A percentile compares a stretch with the other conserved stretches of the same genome.
Conservation (phyloP, 2,797 vertebrate species). For the Sebastolobus alascanus region DNA sequence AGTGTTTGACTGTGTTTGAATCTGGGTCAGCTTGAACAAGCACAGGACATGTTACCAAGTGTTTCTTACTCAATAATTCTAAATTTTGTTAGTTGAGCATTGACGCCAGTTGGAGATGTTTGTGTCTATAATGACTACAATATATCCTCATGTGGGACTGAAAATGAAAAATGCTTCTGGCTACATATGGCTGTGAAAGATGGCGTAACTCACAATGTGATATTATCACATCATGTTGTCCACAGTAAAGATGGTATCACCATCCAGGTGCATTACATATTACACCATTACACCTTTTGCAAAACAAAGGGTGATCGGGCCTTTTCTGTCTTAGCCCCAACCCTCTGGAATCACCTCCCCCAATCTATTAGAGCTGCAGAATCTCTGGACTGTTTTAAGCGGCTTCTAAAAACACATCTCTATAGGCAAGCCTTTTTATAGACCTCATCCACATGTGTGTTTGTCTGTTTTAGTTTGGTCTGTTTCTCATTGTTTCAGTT, state of each 20-base stretch:
- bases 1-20: constrained; percentile 12
- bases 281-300: too few relatives aligned
- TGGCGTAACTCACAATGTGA: background rate
- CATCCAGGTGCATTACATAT: background rate
- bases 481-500: too few relatives aligned
- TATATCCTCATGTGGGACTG: background rate
- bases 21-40: constrained; percentile 10
- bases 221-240: background rate
- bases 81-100: background rate
- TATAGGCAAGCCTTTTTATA: too few relatives aligned
- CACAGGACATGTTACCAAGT: background rate
- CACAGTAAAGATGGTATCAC: background rate
- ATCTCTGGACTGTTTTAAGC: too few relatives aligned
- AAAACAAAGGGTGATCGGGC: too few relatives aligned
- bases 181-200: background rate
- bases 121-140: background rate
- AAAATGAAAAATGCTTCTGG: background rate
- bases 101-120: background rate
- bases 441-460: too few relatives aligned
- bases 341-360: too few relatives aligned
- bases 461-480: too few relatives aligned
- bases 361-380: too few relatives aligned
- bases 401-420: too few relatives aligned
- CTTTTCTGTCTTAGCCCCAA: too few relatives aligned
- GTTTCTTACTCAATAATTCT: background rate